Base-by-base conservation (phyloP, 1,140 invertebrate species). In the Ephestia elutella region DNA sequence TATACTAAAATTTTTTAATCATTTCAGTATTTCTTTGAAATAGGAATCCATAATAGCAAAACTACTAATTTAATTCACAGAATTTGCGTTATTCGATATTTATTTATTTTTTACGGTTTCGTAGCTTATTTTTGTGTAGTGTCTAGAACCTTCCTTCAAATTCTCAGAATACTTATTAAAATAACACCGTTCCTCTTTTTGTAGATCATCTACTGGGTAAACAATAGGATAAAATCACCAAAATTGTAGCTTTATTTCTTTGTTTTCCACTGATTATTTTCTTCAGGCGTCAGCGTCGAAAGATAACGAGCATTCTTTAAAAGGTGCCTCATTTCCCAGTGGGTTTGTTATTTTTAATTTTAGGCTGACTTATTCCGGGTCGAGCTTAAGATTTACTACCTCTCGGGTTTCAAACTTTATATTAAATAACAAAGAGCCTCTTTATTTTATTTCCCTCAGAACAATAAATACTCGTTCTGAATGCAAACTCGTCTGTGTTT, bases 221-320 rank as follows among this genome's bases (percentile, higher is more conserved):
- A 44, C 28, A 44, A 44, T 44, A 44, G 11, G 53, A 56, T 49
- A 49, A 65, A 9, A 35, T 54, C 53, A 55, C 32, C 0, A 63
- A 60, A 65, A 67, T 70, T 70, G 60, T 62, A 65, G 62, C 63
- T 64, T 54, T 57, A 57, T 60, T 66, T 65, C 55, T 68, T 65
- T 73, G 67, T 72, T 72, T 71, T 63, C 59, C 59, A 59, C 59
- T 70, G 73, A 75, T 75, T 75, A 75, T 72, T 75, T 68, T 70
- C 65, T 63, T 68, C 56, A 60, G 62, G 61, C 61, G 53, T 57
- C 61, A 54, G 59, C 63, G 62, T 67, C 63, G 63, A 67, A 30
- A 70, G 67, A 75, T 75, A 75, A 75, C 70, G 73, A 75, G 71
- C 59, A 30, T 30, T 73, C 69, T 70, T 30, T n/a, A n/a, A 56